Evolutionary conservation across 2,888 invertebrate genomes (phyloP).

Genomic region (Lepeophtheirus nordmannii): DNA sequence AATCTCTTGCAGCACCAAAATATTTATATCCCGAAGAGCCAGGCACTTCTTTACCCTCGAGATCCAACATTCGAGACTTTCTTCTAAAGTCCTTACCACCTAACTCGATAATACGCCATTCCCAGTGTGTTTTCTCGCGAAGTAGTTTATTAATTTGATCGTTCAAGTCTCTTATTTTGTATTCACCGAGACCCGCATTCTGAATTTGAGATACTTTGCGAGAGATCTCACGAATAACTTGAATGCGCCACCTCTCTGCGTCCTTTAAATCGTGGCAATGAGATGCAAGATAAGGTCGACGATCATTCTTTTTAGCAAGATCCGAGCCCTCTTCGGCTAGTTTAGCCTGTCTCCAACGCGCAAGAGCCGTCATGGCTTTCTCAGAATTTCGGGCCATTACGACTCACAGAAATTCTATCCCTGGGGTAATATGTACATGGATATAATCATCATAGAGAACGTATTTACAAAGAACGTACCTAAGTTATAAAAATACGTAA

Average conservation of each 20-base stretch:
- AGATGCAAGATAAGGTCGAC: conserved; percentile 82
- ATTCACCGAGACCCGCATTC: conserved; percentile 97
- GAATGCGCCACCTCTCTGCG: conserved; percentile 89
- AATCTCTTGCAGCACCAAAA: conserved; percentile 92
- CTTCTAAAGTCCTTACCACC: conserved; percentile 87
- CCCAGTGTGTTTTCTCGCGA: conserved; percentile 73
- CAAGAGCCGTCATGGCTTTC: conserved; percentile 57
- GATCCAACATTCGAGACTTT: conserved; percentile 67
- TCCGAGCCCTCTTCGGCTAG: conserved; percentile 49
- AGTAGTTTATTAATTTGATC: conserved; percentile 97
- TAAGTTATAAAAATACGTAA: neutral
- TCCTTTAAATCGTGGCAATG: conserved; percentile 81
- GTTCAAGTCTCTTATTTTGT: conserved; percentile 88
- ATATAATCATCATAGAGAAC: too few relatives aligned
- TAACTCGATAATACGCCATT: conserved; percentile 80
- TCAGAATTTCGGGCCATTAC: conserved; percentile 80
- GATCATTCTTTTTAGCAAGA: conserved; percentile 50
- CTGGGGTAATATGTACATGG: too few relatives aligned
- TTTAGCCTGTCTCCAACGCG: conserved; percentile 89
- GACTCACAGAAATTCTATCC: neutral
- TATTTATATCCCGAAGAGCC: conserved; percentile 97
- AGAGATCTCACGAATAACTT: conserved; percentile 91
- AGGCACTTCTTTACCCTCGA: conserved; percentile 88
- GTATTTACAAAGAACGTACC: neutral
- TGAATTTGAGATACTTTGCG: conserved; percentile 98